A percentile compares a stretch with the other conserved stretches of the same genome.
These are phyloP conservation scores for Leucoraja ocellata DNA, from an alignment of 2,797 vertebrate genomes.

Conservation along the genomic window DNA sequence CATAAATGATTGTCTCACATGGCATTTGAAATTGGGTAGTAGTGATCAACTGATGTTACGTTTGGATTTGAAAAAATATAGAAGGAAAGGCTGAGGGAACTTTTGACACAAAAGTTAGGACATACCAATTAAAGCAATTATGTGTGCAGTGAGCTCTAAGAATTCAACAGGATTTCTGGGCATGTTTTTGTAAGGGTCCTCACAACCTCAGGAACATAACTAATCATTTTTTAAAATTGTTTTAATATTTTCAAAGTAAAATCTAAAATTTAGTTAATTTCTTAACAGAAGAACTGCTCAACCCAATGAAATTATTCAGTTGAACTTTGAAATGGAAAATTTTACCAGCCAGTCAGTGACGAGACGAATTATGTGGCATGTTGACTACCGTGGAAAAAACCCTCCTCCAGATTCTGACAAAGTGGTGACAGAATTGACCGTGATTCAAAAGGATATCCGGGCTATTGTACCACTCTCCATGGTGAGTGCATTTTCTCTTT, in stretches of 20 bases:
- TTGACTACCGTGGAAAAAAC: conserved; percentile 82
- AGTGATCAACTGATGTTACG: not conserved
- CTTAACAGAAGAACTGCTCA: conserved; percentile 16
- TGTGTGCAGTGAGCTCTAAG: not conserved
- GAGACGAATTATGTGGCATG: conserved; percentile 95
- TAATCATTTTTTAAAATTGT: not conserved
- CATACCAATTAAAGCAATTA: not conserved
- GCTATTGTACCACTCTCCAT: conserved; percentile 92
- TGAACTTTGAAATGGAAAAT: conserved; percentile 98
- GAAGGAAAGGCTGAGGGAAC: not conserved
- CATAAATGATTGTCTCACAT: no score
- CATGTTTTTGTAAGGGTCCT: no score
- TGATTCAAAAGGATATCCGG: conserved; percentile 90
- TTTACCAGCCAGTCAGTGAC: conserved; percentile 98
- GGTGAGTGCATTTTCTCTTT: conserved; percentile 59
- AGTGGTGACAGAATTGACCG: conserved; percentile 88
- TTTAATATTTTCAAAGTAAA: not conserved
- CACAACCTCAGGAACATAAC: not conserved
- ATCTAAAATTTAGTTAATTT: conserved; percentile 15
- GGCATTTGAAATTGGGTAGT: no score
- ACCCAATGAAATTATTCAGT: conserved; percentile 84
- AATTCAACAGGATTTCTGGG: not conserved
- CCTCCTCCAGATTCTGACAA: conserved; percentile 81
- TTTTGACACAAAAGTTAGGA: not conserved
- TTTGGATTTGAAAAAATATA: not conserved